Conservation (phyloP, 2,888 invertebrate genomes). For the Machimus rusticus region DNA sequence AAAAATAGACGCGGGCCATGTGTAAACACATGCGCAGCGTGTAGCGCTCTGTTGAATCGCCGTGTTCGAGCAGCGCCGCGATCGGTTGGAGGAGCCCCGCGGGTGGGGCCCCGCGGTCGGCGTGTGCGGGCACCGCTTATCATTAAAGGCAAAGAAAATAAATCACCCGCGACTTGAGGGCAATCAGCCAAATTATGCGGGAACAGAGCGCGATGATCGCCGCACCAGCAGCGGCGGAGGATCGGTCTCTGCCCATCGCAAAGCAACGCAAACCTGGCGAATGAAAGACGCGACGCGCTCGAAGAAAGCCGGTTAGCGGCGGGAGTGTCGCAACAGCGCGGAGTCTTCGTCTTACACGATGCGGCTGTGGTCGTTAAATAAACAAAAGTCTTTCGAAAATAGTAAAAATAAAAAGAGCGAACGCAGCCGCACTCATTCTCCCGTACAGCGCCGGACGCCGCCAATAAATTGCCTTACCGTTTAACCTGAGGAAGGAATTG, state of each 20-base stretch:
- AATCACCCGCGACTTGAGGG: conserved; percentile 30
- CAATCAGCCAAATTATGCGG: conserved; percentile 39
- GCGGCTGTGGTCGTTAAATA: conserved; percentile 14
- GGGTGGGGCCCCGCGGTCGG: neutral
- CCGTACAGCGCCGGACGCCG: neutral
- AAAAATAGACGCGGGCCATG: conserved; percentile 42
- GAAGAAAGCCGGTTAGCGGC: conserved; percentile 20
- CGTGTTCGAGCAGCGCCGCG: neutral
- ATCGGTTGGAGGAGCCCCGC: neutral
- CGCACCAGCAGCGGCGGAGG: neutral
- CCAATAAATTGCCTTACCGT: conserved; percentile 20
- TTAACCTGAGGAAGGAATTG: neutral
- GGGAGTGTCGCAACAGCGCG: no score
- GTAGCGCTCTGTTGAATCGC: neutral
- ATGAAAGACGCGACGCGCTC: neutral
- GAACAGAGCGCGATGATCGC: neutral
- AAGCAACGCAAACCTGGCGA: neutral
- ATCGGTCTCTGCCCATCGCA: neutral
- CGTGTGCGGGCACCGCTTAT: neutral
- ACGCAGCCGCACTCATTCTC: neutral
- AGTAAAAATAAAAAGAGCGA: neutral
- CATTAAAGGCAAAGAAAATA: conserved; percentile 27
- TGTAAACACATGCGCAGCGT: conserved; percentile 36
- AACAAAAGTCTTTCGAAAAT: neutral
- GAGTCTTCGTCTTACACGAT: neutral